Base-by-base conservation (phyloP, 1,140 invertebrate genomes). In the Mycetomoellerius zeteki region DNA sequence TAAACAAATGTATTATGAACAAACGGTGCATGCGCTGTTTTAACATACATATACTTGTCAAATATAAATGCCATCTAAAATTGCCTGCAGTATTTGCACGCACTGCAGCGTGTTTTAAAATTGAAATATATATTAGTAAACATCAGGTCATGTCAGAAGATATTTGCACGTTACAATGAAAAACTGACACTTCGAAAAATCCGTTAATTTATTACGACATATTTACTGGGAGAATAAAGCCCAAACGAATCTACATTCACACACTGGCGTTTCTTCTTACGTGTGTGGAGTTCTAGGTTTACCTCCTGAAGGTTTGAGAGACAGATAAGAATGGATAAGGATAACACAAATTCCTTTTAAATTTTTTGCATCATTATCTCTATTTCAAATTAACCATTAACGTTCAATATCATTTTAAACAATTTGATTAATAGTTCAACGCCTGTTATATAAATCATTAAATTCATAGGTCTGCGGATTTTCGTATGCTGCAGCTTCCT, bases 401-500 rank as follows among this genome's bases (percentile, higher is more conserved):
- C 37, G 10, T 43, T 43, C 37, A 43, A 10, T 10, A 43, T 12
- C 10, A 43, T 43, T 43, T 43, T 43, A 8, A 43, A 43, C 37
- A 43, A 43, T 43, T 12, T 10, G 37, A 43, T 43, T 43, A 43
- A 43, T 10, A 43, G 37, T 12, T 43, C 0, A 43, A 43, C 37
- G 37, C 7, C 10, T 43, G 7, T 43, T 43, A 10, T 43, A 43
- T 71, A 81, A 81, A 81, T 81, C 33, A 21, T 16, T 8, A 60
- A 65, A 81, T 81, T 71, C 65, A 58, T 58, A 3, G 3, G 47
- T 77, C 65, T 10, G n/a, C 64, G 30, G n/a, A 62, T 76, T 76
- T 21, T 85, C 27, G 43, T 21, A 67, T 8, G 21, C 1, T 24
- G 60, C 37, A 33, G 37, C 27, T 52, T 33, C 52, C 71, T 50